Conservation (phyloP, 37 sponge, comb jelly and placozoan genomes). For the Tethya wilhelma region DNA sequence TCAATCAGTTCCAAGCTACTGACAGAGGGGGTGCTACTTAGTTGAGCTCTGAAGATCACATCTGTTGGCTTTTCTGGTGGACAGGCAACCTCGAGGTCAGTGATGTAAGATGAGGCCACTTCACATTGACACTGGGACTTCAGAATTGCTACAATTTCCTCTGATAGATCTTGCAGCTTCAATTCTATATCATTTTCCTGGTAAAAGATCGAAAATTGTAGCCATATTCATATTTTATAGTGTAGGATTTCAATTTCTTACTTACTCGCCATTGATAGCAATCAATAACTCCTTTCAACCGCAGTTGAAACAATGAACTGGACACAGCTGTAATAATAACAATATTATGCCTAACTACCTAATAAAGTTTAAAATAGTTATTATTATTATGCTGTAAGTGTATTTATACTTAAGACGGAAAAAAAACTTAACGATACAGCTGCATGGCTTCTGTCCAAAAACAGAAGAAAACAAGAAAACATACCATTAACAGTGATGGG, state of each 20-base stretch:
- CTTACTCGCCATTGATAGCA: constrained; percentile 24
- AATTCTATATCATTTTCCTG: not conserved
- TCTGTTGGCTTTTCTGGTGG: not conserved
- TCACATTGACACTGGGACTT: constrained; percentile 1
- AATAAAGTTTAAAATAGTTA: no score
- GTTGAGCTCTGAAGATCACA: constrained; percentile 8
- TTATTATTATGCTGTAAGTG: no score
- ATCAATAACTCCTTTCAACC: not conserved
- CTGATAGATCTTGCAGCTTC: not conserved
- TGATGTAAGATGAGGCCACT: constrained; percentile 9
- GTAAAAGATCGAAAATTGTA: not conserved
- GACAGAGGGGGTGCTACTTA: not conserved
- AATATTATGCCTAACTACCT: no score
- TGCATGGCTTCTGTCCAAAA: not conserved
- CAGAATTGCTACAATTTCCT: not conserved
- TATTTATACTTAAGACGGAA: no score
- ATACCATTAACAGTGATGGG: constrained; percentile 2
- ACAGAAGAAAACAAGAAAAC: no score
- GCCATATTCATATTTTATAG: not conserved
- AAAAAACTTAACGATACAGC: no score
- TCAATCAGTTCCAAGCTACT: not conserved
- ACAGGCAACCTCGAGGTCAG: constrained; percentile 8
- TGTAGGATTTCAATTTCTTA: not conserved
- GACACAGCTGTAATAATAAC: constrained; percentile 7
- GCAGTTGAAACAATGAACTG: not conserved